Evolutionary conservation across 2,113 vertebrate species (phyloP), one percentile per base, ranked within the genome.

Genomic region (Pluvialis apricaria): DNA sequence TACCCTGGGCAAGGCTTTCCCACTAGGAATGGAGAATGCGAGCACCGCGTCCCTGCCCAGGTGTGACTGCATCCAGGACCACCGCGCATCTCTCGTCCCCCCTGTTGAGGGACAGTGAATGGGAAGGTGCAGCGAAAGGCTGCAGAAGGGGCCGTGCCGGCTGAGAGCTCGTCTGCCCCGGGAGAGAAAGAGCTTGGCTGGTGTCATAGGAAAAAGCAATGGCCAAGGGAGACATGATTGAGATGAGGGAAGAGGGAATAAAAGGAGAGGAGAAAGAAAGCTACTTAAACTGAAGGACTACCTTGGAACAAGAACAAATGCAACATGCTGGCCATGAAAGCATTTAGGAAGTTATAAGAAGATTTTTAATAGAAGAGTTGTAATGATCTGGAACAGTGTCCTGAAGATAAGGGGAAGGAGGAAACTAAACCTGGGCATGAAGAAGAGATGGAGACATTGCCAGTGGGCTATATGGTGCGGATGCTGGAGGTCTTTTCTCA

Each of bases 291-390:
- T 91, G 84, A 92, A 95, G 38, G 73, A 72, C 52, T 87, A 1
- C 24, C 36, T 78, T 89, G 84, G 86, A 94, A 95, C 70, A 72
- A 79, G 84, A 64, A 61, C 73, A 97, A 95, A 85, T 76, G 89
- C 57, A 92, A 52, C 47, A 9, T n/a, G 29, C 45, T 81, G 73
- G 34, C 73, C 57, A 42, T 65, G 77, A 91, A 91, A 76, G 73
- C 81, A 34, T 86, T 95, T 29, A 66, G 80, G 70, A 71, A 64
- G 64, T n/a, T 40, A 38, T 2, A 32, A 61, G 82, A 22, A 34
- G 47, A 40, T 72, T 82, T 95, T 78, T 79, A 92, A 84, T 25
- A 58, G 45, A 42, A 70, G 51, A 76, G 55, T 18, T 52, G n/a
- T 44, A 94, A 86, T 38, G 36, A 40, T 69, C 65, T 75, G 69